Percentiles rank a stretch among this genome's conserved stretches.
These are phyloP conservation scores for Phoenicopterus ruber DNA, from an alignment of 2,113 vertebrate species.

Conservation along the genomic window DNA sequence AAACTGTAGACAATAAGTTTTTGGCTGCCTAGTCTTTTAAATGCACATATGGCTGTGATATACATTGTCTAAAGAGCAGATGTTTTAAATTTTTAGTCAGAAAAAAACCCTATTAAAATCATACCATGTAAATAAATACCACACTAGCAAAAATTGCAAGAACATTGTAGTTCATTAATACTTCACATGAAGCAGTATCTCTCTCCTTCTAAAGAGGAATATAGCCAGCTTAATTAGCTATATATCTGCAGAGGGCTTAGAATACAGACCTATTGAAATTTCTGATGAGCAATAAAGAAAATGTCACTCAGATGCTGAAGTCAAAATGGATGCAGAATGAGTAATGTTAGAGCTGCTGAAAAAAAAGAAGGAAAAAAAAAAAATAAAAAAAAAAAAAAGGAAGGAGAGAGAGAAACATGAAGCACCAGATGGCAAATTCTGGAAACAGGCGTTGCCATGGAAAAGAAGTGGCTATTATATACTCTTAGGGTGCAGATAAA, in stretches of 20 bases:
- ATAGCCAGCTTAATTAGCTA: not conserved
- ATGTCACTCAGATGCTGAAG: constrained; percentile 28
- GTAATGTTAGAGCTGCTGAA: constrained; percentile 1
- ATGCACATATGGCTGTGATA: not conserved
- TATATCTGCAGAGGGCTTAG: not conserved
- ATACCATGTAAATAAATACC: not conserved
- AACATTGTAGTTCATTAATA: not conserved
- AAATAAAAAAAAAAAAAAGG: not conserved
- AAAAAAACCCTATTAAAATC: not conserved
- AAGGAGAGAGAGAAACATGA: constrained; percentile 14
- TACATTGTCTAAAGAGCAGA: not conserved
- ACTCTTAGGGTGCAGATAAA: not conserved
- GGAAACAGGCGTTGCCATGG: constrained; percentile 62
- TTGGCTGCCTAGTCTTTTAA: not conserved
- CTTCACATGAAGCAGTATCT: not conserved
- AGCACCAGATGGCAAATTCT: constrained; percentile 70
- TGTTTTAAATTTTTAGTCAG: not conserved
- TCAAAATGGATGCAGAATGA: constrained; percentile 62
- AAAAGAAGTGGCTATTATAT: constrained; percentile 25
- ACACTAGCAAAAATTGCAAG: not conserved
- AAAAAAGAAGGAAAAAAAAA: too few species aligned
- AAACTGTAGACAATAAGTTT: not conserved
- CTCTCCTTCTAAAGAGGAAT: not conserved
- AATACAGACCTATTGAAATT: not conserved
- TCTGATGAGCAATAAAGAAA: constrained; percentile 26